phyloP scores from a whole-genome alignment of 2,113 vertebrate genomes.

The Oreochromis aureus region DNA sequence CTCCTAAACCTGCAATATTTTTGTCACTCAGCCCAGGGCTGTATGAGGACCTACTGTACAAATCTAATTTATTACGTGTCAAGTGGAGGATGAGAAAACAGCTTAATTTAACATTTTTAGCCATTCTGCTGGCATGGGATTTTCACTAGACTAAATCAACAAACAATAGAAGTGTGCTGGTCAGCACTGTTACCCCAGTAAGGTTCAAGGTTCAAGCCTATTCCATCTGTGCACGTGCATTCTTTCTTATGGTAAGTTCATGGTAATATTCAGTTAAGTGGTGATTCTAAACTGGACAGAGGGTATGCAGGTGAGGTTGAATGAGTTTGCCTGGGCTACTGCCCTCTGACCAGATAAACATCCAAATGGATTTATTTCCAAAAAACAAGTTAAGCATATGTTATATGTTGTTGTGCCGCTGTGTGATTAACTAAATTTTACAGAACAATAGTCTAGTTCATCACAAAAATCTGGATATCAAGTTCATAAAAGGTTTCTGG shows the following conservation, averaged over 20 bases:
- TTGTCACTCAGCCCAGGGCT: background rate
- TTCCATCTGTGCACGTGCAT: background rate
- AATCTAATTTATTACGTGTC: background rate
- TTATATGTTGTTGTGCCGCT: background rate
- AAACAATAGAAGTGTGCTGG: accelerated
- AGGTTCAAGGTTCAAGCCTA: background rate
- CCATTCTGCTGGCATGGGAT: background rate
- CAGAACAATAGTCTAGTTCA: background rate
- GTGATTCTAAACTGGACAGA: background rate
- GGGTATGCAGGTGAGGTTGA: background rate
- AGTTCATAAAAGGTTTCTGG: background rate
- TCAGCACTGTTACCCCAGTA: background rate
- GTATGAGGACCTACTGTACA: background rate
- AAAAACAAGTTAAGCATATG: background rate
- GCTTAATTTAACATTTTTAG: accelerated
- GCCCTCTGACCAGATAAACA: background rate
- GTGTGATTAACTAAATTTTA: background rate
- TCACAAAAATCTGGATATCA: background rate
- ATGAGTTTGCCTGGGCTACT: background rate
- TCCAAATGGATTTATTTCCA: background rate
- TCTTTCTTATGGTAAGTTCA: background rate
- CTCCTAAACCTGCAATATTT: background rate
- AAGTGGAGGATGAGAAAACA: background rate
- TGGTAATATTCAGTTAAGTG: background rate
- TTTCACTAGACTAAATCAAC: background rate